A percentile compares a stretch with the other conserved stretches of the same genome.
Evolutionary conservation across 2,888 invertebrate species (phyloP).

Genomic region (Phoenoteleia sp.): DNA sequence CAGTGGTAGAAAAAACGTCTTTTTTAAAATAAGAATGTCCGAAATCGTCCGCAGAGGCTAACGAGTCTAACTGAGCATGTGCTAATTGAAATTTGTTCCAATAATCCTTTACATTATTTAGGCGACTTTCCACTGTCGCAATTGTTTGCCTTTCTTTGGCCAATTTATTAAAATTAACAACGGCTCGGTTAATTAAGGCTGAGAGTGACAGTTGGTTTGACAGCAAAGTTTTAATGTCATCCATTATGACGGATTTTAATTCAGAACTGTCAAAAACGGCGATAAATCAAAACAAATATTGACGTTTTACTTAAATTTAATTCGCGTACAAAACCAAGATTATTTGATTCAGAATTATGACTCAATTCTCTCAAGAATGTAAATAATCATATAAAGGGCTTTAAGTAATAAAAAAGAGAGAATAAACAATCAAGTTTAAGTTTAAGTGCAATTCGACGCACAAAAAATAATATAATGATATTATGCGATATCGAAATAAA

Average conservation of each 20-base stretch:
- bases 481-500: no score
- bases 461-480: no score
- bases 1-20: not conserved
- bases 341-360: no score
- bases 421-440: no score
- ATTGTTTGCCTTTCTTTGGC: not conserved
- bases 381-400: no score
- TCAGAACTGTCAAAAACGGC: not conserved
- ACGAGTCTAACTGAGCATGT: not conserved
- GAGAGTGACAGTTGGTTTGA: not conserved
- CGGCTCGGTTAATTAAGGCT: not conserved
- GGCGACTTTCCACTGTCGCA: not conserved
- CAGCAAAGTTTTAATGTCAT: not conserved
- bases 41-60: not conserved
- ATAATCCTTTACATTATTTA: not conserved
- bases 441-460: no score
- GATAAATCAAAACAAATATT: not conserved
- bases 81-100: not conserved
- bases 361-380: no score
- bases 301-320: not conserved
- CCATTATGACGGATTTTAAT: not conserved
- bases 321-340: no score
- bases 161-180: not conserved
- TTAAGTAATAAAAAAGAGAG: no score
- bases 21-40: not conserved